Percentiles rank a stretch among this genome's conserved stretches.
Evolutionary conservation across 2,888 invertebrate species (phyloP).

Genomic region (Dusona sp.): DNA sequence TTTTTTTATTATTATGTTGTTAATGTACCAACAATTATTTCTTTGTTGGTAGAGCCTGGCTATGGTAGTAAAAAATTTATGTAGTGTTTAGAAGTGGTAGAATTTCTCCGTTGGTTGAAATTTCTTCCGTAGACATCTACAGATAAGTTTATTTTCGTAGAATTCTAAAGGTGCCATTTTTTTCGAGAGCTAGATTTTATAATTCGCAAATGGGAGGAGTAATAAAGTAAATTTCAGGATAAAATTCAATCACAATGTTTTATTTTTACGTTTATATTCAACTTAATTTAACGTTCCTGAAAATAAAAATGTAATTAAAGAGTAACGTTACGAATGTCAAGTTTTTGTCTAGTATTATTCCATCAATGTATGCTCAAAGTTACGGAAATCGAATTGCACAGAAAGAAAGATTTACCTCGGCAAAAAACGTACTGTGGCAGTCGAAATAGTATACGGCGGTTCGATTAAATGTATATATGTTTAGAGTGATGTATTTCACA

Average conservation of each 20-base stretch:
- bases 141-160: too few species aligned
- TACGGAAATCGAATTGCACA: conserved; percentile 2
- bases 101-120: too few species aligned
- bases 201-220: neutral
- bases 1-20: too few species aligned
- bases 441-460: conserved; percentile 7
- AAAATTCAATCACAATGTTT: neutral
- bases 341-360: conserved; percentile 5
- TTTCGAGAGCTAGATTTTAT: too few species aligned
- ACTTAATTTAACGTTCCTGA: neutral
- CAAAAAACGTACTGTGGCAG: conserved; percentile 10
- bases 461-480: conserved; percentile 8
- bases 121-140: too few species aligned
- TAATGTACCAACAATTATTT: too few species aligned
- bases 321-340: neutral
- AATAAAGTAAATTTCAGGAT: neutral
- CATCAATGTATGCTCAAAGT: neutral
- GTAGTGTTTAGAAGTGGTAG: too few species aligned
- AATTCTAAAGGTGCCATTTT: too few species aligned
- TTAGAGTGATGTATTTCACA: conserved; percentile 24
- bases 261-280: neutral
- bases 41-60: too few species aligned
- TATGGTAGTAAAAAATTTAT: too few species aligned
- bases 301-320: neutral
- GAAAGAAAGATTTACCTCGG: conserved; percentile 1